These are phyloP conservation scores for Pangasius djambal DNA, from an alignment of 2,797 vertebrate genomes.

Conservation along the genomic window DNA sequence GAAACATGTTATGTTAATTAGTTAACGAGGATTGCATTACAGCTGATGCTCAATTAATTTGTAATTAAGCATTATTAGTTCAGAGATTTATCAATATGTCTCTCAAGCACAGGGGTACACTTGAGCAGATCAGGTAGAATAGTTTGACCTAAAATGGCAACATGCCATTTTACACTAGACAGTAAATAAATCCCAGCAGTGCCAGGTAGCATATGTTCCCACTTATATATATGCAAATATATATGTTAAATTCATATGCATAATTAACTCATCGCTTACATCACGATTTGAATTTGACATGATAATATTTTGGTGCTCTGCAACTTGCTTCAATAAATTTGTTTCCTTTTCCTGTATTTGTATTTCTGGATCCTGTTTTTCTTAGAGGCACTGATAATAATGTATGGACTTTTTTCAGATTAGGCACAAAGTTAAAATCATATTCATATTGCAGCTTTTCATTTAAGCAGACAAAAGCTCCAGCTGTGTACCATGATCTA, in stretches of 20 bases:
- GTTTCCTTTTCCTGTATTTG: not conserved
- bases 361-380: not conserved
- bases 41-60: conserved; percentile 82
- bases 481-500: not conserved
- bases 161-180: not conserved
- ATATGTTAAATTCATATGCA: not conserved
- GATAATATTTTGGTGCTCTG: not conserved
- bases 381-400: not conserved
- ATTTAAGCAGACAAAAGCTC: not conserved
- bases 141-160: not conserved
- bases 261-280: not conserved
- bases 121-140: not conserved
- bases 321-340: not conserved
- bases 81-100: conserved; percentile 71
- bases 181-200: not conserved
- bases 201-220: not conserved
- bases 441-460: not conserved
- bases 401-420: not conserved
- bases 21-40: conserved; percentile 80
- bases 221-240: too few relatives aligned
- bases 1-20: conserved; percentile 76
- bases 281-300: not conserved
- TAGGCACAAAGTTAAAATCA: not conserved
- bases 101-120: conserved; percentile 22
- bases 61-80: conserved; percentile 80